Conservation (phyloP, 2,888 invertebrate species). For the Creontiades dilutus region DNA sequence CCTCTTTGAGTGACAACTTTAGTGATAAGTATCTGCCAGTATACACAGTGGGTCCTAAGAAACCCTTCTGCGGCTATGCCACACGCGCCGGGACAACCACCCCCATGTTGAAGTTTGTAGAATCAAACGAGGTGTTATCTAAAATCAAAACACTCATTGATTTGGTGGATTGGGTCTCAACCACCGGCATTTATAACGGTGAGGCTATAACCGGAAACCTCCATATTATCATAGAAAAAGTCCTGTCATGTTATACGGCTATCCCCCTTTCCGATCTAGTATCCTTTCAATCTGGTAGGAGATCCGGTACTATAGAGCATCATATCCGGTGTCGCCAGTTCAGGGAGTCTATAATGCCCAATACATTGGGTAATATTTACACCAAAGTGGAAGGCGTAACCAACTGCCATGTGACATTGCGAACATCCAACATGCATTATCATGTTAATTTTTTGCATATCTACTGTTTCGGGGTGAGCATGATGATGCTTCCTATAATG, state of each 20-base stretch:
- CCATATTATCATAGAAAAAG: background rate
- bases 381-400: background rate
- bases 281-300: background rate
- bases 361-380: background rate
- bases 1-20: background rate
- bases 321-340: background rate
- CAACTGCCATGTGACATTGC: background rate
- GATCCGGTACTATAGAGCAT: background rate
- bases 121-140: background rate
- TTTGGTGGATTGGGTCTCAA: background rate
- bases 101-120: background rate
- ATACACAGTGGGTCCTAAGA: background rate
- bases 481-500: no score
- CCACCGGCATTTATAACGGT: background rate
- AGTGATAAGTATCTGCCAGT: background rate
- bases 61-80: background rate
- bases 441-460: background rate
- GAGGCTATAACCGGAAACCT: background rate
- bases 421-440: background rate
- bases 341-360: background rate
- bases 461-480: no score
- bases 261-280: background rate
- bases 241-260: background rate
- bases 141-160: background rate
- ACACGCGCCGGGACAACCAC: background rate